Evolutionary conservation across 2,797 vertebrate species (phyloP).

Genomic region (Fistularia commersonii): DNA sequence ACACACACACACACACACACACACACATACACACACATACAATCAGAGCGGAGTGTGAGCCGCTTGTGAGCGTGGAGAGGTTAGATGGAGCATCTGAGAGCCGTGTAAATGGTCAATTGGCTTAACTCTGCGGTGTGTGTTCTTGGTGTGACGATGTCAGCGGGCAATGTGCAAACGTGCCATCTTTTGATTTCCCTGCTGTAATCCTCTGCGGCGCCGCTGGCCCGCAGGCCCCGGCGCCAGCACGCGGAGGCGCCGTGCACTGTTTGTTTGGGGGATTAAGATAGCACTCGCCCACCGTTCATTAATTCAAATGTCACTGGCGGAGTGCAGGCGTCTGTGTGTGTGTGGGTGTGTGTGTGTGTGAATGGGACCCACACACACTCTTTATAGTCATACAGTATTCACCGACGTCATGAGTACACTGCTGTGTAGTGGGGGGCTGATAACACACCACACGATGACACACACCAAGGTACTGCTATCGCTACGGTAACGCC

Average conservation of each 20-base stretch:
- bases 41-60: conserved; percentile 25
- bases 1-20: conserved; percentile 9
- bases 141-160: conserved; percentile 54
- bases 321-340: neutral
- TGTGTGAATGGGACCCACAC: neutral
- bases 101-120: conserved; percentile 52
- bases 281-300: conserved; percentile 37
- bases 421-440: conserved; percentile 61
- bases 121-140: conserved; percentile 56
- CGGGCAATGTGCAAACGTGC: conserved; percentile 56
- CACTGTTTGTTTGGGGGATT: conserved; percentile 59
- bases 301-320: conserved; percentile 46
- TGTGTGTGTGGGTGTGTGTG: neutral
- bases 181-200: conserved; percentile 59
- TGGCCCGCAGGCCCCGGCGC: neutral
- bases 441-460: too few relatives aligned
- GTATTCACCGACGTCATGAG: conserved; percentile 20
- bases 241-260: conserved; percentile 13
- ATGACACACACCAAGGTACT: too few relatives aligned
- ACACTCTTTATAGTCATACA: neutral
- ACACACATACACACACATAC: conserved; percentile 11
- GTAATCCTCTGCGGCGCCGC: conserved; percentile 51
- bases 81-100: conserved; percentile 45
- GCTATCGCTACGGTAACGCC: too few relatives aligned
- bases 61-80: conserved; percentile 22